Conservation (phyloP, 2,113 vertebrate species). For the Scopus umbretta region DNA sequence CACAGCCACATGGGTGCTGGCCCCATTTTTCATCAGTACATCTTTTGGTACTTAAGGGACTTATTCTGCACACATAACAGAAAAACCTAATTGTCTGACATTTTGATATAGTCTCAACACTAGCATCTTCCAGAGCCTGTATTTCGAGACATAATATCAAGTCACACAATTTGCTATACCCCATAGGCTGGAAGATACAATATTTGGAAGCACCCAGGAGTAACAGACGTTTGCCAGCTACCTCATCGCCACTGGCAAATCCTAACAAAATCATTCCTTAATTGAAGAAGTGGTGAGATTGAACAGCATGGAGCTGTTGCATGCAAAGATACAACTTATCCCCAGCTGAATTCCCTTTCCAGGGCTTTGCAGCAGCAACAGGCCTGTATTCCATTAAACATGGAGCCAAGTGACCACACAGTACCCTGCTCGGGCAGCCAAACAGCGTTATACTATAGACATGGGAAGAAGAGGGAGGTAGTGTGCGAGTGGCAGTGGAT, state of each 20-base stretch:
- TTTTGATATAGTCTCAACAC: neutral
- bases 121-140: neutral
- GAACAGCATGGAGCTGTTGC: neutral
- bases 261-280: slow-evolving; percentile 30
- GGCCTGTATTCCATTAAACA: neutral
- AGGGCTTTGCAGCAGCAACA: neutral
- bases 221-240: neutral
- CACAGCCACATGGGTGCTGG: neutral
- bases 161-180: neutral
- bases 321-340: neutral
- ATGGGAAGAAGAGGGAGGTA: neutral
- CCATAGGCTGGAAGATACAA: neutral
- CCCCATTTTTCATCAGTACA: slow-evolving; percentile 3
- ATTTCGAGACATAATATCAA: slow-evolving; percentile 6
- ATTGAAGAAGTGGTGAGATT: slow-evolving; percentile 2
- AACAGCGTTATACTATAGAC: neutral
- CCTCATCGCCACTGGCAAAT: neutral
- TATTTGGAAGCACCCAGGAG: slow-evolving; percentile 18
- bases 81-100: neutral
- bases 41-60: slow-evolving; percentile 6
- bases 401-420: neutral
- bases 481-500: neutral
- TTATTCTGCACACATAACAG: neutral
- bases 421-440: neutral
- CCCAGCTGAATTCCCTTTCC: neutral